Evolutionary conservation across 2,113 vertebrate species (phyloP).

Genomic region (Stercorarius parasiticus): DNA sequence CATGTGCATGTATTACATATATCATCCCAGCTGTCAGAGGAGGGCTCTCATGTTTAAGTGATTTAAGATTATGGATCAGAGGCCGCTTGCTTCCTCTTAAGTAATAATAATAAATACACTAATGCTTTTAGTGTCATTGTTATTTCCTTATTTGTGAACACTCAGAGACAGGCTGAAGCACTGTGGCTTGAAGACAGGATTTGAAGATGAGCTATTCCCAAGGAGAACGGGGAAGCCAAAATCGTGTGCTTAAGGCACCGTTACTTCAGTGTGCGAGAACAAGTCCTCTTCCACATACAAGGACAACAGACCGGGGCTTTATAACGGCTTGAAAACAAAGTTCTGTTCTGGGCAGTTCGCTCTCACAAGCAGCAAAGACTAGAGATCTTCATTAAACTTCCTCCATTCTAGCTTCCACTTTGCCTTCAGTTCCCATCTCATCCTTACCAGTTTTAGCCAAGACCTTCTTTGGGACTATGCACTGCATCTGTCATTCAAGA

Average conservation of each 20-base stretch:
- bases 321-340: not conserved
- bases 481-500: not conserved
- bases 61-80: constrained; percentile 54
- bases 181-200: not conserved
- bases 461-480: not conserved
- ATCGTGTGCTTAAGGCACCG: not conserved
- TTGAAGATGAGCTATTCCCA: not conserved
- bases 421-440: not conserved
- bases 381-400: not conserved
- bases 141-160: constrained; percentile 47
- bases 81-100: constrained; percentile 32
- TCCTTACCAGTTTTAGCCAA: not conserved
- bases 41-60: constrained; percentile 21
- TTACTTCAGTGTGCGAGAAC: not conserved
- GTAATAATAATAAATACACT: constrained; percentile 54
- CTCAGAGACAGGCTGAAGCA: not conserved
- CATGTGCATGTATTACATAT: not conserved
- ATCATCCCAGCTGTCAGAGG: constrained; percentile 21
- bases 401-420: not conserved
- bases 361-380: not conserved
- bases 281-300: not conserved
- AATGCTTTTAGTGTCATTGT: constrained; percentile 44
- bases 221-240: not conserved
- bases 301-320: not conserved
- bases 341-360: not conserved